A percentile compares a stretch with the other conserved stretches of the same genome.
Conservation (phyloP, 2,888 invertebrate genomes). For the Venusia cambrica region DNA sequence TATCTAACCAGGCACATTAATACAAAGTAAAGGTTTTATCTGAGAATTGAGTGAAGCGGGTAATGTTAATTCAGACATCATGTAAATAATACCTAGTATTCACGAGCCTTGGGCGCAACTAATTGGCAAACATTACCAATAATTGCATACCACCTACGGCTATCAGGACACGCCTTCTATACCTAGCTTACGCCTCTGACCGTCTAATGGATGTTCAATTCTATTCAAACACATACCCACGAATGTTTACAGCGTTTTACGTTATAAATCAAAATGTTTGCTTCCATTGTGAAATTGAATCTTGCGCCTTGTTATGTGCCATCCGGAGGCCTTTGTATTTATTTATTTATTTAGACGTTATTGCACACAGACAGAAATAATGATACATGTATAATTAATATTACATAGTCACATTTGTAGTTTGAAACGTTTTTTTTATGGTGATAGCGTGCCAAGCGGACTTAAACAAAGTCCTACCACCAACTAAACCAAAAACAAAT, state of each 20-base stretch:
- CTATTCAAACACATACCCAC: constrained; percentile 20
- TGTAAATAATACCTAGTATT: constrained; percentile 37
- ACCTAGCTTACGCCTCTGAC: constrained; percentile 19
- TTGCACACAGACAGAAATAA: too few species aligned
- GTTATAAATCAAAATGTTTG: constrained; percentile 40
- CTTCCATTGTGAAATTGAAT: constrained; percentile 29
- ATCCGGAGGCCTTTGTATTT: too few species aligned
- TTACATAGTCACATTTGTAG: too few species aligned
- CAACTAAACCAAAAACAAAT: too few species aligned
- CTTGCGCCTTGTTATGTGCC: too few species aligned
- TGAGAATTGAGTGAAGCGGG: constrained; percentile 4
- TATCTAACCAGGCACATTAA: too few species aligned
- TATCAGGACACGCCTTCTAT: constrained; percentile 28
- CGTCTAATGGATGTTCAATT: constrained; percentile 17
- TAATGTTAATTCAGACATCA: constrained; percentile 27
- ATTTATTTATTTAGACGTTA: too few species aligned
- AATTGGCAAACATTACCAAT: constrained; percentile 65
- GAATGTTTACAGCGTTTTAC: constrained; percentile 36
- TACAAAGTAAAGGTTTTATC: too few species aligned
- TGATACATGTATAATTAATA: too few species aligned
- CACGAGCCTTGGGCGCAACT: constrained; percentile 52
- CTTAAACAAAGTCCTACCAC: too few species aligned
- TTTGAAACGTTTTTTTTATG: too few species aligned
- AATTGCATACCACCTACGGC: constrained; percentile 48
- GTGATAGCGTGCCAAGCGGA: too few species aligned